phyloP scores from a whole-genome alignment of 2,113 vertebrate species.

The Actenoides lindsayi region DNA sequence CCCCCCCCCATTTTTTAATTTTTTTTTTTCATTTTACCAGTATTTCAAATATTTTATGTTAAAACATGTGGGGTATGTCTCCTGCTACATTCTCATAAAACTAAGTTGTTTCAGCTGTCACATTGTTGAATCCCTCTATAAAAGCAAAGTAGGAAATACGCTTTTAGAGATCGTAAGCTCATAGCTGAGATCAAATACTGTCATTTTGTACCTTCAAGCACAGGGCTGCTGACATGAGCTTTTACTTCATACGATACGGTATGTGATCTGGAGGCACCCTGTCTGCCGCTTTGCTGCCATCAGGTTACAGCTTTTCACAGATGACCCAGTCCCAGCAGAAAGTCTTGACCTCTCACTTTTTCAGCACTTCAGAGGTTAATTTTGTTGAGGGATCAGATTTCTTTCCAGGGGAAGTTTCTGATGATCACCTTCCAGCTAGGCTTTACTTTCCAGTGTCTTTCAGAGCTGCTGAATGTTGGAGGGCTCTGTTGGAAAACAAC shows the following conservation, averaged over 20 bases:
- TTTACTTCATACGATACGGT: conserved; percentile 28
- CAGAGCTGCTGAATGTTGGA: conserved; percentile 46
- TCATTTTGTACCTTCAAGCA: background rate
- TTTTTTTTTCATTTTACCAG: background rate
- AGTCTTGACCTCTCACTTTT: conserved; percentile 64
- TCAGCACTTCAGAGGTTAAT: conserved; percentile 82
- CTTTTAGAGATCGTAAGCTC: background rate
- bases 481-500: conserved; percentile 26
- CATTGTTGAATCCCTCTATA: accelerated
- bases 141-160: background rate
- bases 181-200: background rate
- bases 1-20: background rate
- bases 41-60: background rate
- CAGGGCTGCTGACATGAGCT: background rate
- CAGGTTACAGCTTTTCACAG: conserved; percentile 58
- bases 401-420: conserved; percentile 72
- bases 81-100: background rate
- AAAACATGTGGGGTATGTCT: background rate
- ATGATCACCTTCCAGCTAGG: conserved; percentile 68
- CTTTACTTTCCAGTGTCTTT: conserved; percentile 61
- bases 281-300: conserved; percentile 27
- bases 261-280: conserved; percentile 14
- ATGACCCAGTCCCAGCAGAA: conserved; percentile 59
- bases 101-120: background rate
- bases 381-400: conserved; percentile 79